Conservation (phyloP, 2,113 vertebrate genomes). For the Mionectes macconnelli region DNA sequence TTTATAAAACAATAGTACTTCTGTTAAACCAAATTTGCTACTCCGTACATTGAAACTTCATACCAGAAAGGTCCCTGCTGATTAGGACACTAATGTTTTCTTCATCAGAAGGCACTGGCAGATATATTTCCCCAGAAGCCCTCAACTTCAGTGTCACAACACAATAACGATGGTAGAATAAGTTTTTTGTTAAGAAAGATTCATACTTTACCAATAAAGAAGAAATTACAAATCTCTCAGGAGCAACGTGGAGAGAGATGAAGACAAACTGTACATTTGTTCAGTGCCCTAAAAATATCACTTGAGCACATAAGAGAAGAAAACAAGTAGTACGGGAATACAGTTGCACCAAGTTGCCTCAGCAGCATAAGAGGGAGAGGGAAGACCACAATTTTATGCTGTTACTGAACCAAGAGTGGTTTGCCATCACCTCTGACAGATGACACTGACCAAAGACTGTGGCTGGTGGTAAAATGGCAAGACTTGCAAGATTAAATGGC, state of each 20-base stretch:
- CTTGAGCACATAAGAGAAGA: neutral
- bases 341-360: neutral
- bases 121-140: neutral
- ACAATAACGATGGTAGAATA: neutral
- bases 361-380: neutral
- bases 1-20: neutral
- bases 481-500: neutral
- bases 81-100: neutral
- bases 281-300: neutral
- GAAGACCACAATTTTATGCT: neutral
- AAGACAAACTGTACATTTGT: neutral
- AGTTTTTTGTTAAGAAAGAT: neutral
- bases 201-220: neutral
- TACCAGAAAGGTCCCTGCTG: neutral
- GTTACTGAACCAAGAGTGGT: neutral
- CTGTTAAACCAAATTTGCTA: neutral
- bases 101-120: neutral
- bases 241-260: neutral
- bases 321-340: neutral
- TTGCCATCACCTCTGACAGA: neutral
- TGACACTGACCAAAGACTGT: neutral
- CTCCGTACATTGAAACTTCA: neutral
- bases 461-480: neutral
- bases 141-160: neutral
- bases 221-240: neutral